Percentiles rank a stretch among this genome's conserved stretches.
phyloP scores from a whole-genome alignment of 2,113 vertebrate species.

The Crotalus tigris region DNA sequence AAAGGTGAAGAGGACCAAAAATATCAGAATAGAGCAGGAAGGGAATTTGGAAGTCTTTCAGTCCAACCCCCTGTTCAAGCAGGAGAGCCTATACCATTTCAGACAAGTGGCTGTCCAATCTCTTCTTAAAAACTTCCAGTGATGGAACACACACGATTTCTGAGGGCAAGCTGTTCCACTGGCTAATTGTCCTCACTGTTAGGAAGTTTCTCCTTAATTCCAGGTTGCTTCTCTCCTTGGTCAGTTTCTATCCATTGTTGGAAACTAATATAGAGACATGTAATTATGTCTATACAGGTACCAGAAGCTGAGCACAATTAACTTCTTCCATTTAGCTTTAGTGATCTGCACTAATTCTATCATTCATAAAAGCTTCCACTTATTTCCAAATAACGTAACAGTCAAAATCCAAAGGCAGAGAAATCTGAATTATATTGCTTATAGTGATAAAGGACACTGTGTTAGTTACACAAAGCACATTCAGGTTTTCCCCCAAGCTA shows the following conservation, averaged over 20 bases:
- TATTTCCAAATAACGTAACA: conserved; percentile 19
- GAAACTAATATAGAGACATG: neutral
- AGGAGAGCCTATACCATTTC: neutral
- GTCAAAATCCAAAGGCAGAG: conserved; percentile 15
- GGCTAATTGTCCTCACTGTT: neutral
- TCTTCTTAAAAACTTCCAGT: neutral
- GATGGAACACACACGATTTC: neutral
- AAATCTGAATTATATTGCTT: conserved; percentile 30
- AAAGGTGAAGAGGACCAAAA: neutral
- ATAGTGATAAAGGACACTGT: conserved; percentile 14
- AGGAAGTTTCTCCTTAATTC: neutral
- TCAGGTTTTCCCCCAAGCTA: conserved; percentile 46
- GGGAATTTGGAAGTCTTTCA: neutral
- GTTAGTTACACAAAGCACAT: neutral
- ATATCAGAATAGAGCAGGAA: neutral
- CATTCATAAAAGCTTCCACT: conserved; percentile 20
- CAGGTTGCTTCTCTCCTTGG: neutral
- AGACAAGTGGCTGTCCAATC: neutral
- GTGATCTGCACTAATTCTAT: neutral
- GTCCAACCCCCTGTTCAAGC: neutral
- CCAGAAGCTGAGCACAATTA: neutral
- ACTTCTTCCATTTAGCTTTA: neutral
- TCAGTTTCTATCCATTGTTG: neutral
- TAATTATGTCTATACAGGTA: neutral
- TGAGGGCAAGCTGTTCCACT: neutral